Evolutionary conservation across 2,888 invertebrate species (phyloP).

Genomic region (Tenthredo scrophulariae): DNA sequence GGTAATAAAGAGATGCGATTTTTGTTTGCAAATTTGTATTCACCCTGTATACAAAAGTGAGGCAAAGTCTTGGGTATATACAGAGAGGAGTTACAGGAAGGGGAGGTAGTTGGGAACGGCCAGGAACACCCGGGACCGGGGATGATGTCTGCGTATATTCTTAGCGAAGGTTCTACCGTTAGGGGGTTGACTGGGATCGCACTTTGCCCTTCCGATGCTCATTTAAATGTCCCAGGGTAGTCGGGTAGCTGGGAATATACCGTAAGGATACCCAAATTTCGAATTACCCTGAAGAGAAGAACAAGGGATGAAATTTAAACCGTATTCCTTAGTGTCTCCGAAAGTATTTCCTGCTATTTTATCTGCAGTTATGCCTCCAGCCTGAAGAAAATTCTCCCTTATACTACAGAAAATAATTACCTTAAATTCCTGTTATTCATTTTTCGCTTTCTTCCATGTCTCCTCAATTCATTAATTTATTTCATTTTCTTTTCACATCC

Average conservation of each 20-base stretch:
- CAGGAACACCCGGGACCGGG: constrained; percentile 44
- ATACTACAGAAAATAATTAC: not conserved
- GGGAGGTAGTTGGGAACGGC: constrained; percentile 20
- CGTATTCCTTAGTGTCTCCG: not conserved
- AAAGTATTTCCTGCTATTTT: constrained; percentile 7
- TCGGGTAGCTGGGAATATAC: not conserved
- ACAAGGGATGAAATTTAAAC: not conserved
- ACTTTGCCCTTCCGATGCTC: constrained; percentile 49
- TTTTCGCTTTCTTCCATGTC: not conserved
- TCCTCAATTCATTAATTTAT: not conserved
- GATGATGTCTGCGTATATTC: constrained; percentile 53
- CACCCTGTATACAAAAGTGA: constrained; percentile 31
- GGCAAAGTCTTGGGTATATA: constrained; percentile 5
- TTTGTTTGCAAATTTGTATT: not conserved
- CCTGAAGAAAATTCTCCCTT: not conserved
- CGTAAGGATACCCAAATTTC: constrained; percentile 42
- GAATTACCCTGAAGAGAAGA: constrained; percentile 15
- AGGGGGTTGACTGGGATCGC: constrained; percentile 45
- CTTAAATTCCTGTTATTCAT: not conserved
- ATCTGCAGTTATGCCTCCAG: not conserved
- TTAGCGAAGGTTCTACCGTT: constrained; percentile 52
- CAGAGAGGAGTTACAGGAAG: not conserved
- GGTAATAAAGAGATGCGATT: not conserved
- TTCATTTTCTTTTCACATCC: not conserved
- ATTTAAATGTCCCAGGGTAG: constrained; percentile 44